Base-by-base conservation (phyloP, 2,113 vertebrate species). In the Xyrauchen texanus region DNA sequence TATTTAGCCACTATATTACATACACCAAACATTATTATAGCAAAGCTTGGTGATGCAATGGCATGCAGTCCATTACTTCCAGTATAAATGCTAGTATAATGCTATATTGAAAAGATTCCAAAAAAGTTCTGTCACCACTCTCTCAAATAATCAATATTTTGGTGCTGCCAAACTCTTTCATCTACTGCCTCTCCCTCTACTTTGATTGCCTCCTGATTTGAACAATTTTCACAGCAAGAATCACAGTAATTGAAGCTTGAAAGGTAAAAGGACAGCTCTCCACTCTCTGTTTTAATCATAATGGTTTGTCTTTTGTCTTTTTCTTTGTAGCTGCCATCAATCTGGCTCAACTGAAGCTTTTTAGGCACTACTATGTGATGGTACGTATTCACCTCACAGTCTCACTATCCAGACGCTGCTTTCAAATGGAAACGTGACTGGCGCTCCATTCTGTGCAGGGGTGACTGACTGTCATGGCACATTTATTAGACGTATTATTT, bases 321-420 rank as follows among this genome's bases (percentile, higher is more conserved):
- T 88, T 74, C 87, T 86, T 78, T 68, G 12, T 10, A 96, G 94
- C 94, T 83, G 95, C 95, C 8, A 94, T 96, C 82, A 96, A 95
- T 88, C 88, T 96, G 84, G 94, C 94, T 69, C 95, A 96, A 79
- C 90, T 96, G 92, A 96, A 95, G 86, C 93, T 96, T 49, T 96
- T 96, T 90, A 92, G 94, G 84, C 95, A 96, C 86, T 96, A 95
- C 85, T 96, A 96, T 68, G 93, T 96, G 75, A 91, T 96, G 95
- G 95, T 96, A 86, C 93, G 95, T 79, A 65, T 52, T n/a, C 11
- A 66, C 8, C 8, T 64, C 4, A 5, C 62, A 9, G 16, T 60
- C 34, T 67, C 21, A 34, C 1, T 34, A 34, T 34, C 7, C 42
- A 49, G 51, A 34, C 71, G 44, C 52, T 78, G 21, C 21, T 34